phyloP scores from a whole-genome alignment of 2,888 invertebrate species.

The Lydus trimaculatus region DNA sequence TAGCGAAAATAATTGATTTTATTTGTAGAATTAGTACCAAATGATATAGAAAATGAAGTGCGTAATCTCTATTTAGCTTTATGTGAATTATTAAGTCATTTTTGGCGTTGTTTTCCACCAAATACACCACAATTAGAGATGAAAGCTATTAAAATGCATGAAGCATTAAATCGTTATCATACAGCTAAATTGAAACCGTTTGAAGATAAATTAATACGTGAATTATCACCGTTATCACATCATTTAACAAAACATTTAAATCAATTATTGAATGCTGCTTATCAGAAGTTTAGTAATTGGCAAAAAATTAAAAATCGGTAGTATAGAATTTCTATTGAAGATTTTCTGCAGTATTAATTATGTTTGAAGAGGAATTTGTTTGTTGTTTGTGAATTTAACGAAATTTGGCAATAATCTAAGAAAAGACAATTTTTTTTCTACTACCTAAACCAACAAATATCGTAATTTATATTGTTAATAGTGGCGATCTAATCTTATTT shows the following conservation, averaged over 20 bases:
- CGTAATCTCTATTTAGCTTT: constrained; percentile 85
- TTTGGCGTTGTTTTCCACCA: constrained; percentile 94
- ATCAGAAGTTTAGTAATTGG: constrained; percentile 87
- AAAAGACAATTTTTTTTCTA: constrained; percentile 2
- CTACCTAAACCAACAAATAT: background rate
- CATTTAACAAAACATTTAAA: constrained; percentile 86
- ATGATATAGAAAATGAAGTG: constrained; percentile 84
- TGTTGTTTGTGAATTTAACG: constrained; percentile 15
- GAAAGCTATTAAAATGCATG: constrained; percentile 86
- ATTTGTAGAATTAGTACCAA: constrained; percentile 78
- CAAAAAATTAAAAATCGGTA: constrained; percentile 64
- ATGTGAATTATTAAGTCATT: constrained; percentile 89
- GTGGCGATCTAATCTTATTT: background rate
- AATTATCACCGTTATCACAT: constrained; percentile 80
- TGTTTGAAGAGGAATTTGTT: constrained; percentile 17
- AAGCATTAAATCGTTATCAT: constrained; percentile 88
- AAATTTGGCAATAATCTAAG: background rate
- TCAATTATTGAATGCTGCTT: constrained; percentile 85
- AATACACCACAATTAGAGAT: constrained; percentile 77
- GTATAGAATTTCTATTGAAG: constrained; percentile 27
- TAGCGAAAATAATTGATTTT: too few species aligned
- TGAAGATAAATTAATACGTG: constrained; percentile 85
- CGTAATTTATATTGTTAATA: constrained; percentile 5
- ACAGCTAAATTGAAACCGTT: constrained; percentile 85
- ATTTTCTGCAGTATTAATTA: constrained; percentile 19